Conservation (phyloP, 2,113 vertebrate genomes). For the Polyodon spathula region DNA sequence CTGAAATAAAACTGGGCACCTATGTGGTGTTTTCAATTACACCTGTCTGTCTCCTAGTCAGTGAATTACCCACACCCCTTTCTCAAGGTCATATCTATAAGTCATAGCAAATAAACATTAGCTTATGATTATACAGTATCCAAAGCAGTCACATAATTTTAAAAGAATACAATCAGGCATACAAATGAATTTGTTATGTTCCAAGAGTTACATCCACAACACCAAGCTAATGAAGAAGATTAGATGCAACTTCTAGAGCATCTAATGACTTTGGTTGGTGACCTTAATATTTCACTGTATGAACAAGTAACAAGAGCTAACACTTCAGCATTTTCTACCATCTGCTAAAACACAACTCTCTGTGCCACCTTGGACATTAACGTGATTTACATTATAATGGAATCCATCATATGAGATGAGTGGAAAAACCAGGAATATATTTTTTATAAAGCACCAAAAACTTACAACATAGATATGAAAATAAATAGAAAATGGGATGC, state of each 20-base stretch:
- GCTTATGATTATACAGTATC: too few species aligned
- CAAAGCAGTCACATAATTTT: neutral
- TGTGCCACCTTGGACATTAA: neutral
- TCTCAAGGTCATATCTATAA: too few species aligned
- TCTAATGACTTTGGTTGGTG: slow-evolving; percentile 3
- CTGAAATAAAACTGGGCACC: too few species aligned
- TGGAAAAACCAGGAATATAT: slow-evolving; percentile 2
- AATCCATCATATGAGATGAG: slow-evolving; percentile 9
- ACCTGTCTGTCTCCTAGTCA: too few species aligned
- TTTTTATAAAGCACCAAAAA: slow-evolving; percentile 11
- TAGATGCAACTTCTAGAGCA: neutral
- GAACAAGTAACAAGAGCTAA: neutral
- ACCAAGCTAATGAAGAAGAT: neutral
- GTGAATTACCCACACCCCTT: too few species aligned
- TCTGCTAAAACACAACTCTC: slow-evolving; percentile 6
- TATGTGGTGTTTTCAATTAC: too few species aligned
- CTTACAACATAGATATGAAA: slow-evolving; percentile 7
- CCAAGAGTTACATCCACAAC: neutral
- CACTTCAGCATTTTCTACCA: neutral
- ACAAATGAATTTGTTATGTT: neutral
- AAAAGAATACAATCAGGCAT: neutral
- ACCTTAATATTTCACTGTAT: neutral
- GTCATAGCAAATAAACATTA: too few species aligned
- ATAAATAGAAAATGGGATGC: slow-evolving; percentile 20
- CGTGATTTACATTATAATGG: neutral